Percentiles rank a stretch among this genome's conserved stretches.
These are phyloP conservation scores for Xanthostigma xanthostigma DNA, from an alignment of 2,888 invertebrate genomes.

Conservation along the genomic window DNA sequence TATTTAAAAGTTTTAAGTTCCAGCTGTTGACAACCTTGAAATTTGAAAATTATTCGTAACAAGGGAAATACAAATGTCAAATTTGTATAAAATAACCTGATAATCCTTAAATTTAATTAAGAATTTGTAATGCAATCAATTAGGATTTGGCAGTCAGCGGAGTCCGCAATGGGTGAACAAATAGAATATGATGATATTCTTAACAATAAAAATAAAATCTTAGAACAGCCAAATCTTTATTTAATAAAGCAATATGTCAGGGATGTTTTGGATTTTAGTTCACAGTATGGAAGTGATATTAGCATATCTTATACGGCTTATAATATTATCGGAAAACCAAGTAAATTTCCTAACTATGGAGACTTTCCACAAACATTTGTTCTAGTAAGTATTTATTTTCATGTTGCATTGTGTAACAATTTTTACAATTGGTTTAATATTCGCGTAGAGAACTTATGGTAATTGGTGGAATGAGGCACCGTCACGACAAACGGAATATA, in stretches of 20 bases:
- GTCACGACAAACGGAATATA: constrained; percentile 50
- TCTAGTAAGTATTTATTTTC: constrained; percentile 46
- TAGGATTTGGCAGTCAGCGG: no score
- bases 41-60: no score
- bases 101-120: no score
- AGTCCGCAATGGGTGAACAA: no score
- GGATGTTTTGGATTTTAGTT: constrained; percentile 69
- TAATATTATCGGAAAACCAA: constrained; percentile 71
- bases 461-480: constrained; percentile 74
- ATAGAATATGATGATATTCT: no score
- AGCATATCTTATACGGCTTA: constrained; percentile 80
- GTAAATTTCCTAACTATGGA: constrained; percentile 77
- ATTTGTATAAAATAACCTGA: no score
- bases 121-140: no score
- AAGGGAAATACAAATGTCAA: no score
- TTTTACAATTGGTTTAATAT: constrained; percentile 5
- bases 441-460: constrained; percentile 63
- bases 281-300: constrained; percentile 77
- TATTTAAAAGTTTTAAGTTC: no score
- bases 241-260: constrained; percentile 63
- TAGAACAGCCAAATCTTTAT: constrained; percentile 15
- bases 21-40: no score
- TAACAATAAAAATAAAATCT: no score
- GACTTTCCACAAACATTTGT: constrained; percentile 84
- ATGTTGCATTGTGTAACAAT: neutral